Evolutionary conservation across 2,888 invertebrate genomes (phyloP), one percentile per base, ranked within the genome.

Genomic region (Andrena chrysosceles): DNA sequence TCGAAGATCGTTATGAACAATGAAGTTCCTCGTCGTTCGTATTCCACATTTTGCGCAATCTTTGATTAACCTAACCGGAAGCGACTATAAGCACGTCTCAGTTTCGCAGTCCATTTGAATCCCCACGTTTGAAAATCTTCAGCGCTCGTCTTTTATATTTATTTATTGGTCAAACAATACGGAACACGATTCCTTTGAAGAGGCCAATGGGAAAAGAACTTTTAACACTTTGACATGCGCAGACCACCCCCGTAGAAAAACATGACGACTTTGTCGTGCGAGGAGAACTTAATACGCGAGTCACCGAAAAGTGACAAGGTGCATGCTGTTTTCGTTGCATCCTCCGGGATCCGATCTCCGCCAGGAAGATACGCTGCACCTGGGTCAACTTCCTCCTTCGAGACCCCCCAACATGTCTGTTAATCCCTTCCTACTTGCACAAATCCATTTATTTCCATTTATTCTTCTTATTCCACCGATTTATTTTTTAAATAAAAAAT

Each of bases 351-450:
- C 83, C 82, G 89, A 91, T 90, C 86, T 85, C 82, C 68, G 68
- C 59, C 63, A 29, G 48, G 62, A 60, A 69, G 89, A 91, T 75
- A 72, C 80, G 77, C 77, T 49, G 83, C 93, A 93, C 91, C 93
- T 93, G 93, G 91, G 90, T 92, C 93, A 93, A 93, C 93, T 93
- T 93, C 93, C 93, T 91, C 81, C 83, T 71, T 52, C 26, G 29
- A 81, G 91, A 92, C 91, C 92, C 84, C 91, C 91, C 92, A 90
- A 86, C 83, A 79, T 66, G 85, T 69, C 71, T 35, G 16, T 52
- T 72, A 89, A 90, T 88, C 88, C 90, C 84, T 91, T 88, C 70
- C 52, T 69, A 67, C 56, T 77, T 35, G 63, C 76, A 42, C 33
- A 70, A 13, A 66, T 83, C 75, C 77, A 31, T 77, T 66, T 66